Evolutionary conservation across 2,113 vertebrate genomes (phyloP).

Genomic region (Sialia sialis): DNA sequence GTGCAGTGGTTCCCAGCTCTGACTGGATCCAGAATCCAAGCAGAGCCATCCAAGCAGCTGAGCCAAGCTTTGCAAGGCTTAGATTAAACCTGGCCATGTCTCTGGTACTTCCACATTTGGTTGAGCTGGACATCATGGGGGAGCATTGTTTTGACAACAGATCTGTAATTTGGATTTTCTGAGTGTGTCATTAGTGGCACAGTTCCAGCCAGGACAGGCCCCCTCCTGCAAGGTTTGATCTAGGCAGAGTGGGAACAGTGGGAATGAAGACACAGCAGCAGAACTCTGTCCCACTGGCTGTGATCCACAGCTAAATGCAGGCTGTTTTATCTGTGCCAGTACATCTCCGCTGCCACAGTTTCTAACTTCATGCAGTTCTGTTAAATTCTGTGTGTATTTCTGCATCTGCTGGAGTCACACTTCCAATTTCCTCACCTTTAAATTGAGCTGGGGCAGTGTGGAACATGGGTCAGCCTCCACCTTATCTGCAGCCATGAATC

Average conservation of each 20-base stretch:
- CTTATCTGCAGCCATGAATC: neutral
- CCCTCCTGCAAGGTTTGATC: neutral
- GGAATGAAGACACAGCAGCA: neutral
- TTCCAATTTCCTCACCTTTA: neutral
- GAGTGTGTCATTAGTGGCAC: neutral
- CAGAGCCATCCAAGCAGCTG: neutral
- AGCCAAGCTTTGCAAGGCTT: neutral
- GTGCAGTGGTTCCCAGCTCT: neutral
- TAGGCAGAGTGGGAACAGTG: neutral
- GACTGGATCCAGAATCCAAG: neutral
- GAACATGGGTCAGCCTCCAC: neutral
- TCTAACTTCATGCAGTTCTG: neutral
- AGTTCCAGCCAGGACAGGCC: neutral
- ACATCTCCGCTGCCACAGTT: neutral
- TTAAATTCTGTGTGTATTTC: neutral
- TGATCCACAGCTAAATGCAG: neutral
- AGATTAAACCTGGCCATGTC: accelerated
- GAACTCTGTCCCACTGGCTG: neutral
- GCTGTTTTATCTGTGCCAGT: neutral
- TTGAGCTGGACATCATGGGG: neutral
- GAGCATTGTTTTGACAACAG: neutral
- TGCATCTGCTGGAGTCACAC: neutral
- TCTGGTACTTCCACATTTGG: neutral
- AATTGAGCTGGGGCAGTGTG: neutral
- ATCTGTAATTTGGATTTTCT: neutral